These are phyloP conservation scores for Dromiciops gliroides DNA, from an alignment of 2,113 vertebrate genomes.

Conservation along the genomic window DNA sequence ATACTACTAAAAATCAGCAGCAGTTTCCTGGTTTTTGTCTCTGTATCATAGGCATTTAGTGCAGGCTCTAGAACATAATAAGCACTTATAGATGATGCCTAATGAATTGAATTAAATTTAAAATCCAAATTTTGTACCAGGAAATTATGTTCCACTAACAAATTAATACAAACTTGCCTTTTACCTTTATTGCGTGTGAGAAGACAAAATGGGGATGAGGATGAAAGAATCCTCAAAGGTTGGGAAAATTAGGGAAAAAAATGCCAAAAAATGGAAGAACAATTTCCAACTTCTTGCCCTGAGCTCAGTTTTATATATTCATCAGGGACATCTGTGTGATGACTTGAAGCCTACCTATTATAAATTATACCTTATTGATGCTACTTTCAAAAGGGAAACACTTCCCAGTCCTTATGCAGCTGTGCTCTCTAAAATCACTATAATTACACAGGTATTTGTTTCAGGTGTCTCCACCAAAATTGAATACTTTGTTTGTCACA, in stretches of 20 bases:
- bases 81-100: neutral
- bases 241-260: neutral
- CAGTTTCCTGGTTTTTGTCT: neutral
- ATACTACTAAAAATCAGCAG: neutral
- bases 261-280: neutral
- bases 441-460: neutral
- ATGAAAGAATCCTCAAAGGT: neutral
- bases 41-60: neutral
- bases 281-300: neutral
- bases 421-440: constrained; percentile 1
- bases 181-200: neutral
- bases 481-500: neutral
- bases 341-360: neutral
- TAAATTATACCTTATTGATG: neutral
- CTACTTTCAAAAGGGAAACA: neutral
- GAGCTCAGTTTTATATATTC: neutral
- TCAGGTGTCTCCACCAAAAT: neutral
- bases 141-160: neutral
- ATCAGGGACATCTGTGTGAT: neutral
- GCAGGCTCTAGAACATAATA: neutral
- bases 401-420: neutral
- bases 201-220: neutral
- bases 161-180: neutral
- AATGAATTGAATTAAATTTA: neutral
- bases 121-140: neutral